A percentile compares a stretch with the other conserved stretches of the same genome.
Evolutionary conservation across 2,113 vertebrate genomes (phyloP).

Genomic region (Phalacrocorax aristotelis): DNA sequence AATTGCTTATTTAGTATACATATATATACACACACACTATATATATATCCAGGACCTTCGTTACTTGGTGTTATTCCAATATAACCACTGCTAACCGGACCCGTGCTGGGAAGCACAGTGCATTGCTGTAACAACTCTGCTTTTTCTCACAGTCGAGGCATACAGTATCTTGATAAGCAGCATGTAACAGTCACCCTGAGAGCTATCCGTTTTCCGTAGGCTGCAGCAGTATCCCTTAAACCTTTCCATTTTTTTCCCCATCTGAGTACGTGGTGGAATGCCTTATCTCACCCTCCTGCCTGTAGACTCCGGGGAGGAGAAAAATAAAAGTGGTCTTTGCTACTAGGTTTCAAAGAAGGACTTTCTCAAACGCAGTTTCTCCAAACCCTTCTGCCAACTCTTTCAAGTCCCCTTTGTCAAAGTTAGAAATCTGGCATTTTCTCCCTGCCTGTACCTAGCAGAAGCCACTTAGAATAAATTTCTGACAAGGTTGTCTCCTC

Average conservation of each 20-base stretch:
- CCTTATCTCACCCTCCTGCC: conserved; percentile 27
- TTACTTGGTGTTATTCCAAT: background rate
- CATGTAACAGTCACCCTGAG: background rate
- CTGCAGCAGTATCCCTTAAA: background rate
- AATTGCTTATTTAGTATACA: background rate
- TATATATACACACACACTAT: background rate
- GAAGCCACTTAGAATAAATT: background rate
- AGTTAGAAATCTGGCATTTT: background rate
- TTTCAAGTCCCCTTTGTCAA: conserved; percentile 8
- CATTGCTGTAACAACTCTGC: background rate
- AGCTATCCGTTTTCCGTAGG: background rate
- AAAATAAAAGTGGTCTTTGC: background rate
- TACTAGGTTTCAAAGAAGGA: conserved; percentile 8
- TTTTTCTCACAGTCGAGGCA: background rate
- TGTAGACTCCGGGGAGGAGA: background rate
- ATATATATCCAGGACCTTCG: background rate
- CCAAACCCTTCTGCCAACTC: background rate
- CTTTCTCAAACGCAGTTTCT: background rate
- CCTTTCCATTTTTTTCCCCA: background rate
- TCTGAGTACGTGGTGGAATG: conserved; percentile 18
- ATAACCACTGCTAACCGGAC: background rate
- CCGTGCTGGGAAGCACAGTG: background rate
- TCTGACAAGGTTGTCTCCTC: background rate
- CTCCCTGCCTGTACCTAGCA: background rate
- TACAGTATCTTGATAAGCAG: background rate